Evolutionary conservation across 2,797 vertebrate genomes (phyloP).

Genomic region (Gila robusta): DNA sequence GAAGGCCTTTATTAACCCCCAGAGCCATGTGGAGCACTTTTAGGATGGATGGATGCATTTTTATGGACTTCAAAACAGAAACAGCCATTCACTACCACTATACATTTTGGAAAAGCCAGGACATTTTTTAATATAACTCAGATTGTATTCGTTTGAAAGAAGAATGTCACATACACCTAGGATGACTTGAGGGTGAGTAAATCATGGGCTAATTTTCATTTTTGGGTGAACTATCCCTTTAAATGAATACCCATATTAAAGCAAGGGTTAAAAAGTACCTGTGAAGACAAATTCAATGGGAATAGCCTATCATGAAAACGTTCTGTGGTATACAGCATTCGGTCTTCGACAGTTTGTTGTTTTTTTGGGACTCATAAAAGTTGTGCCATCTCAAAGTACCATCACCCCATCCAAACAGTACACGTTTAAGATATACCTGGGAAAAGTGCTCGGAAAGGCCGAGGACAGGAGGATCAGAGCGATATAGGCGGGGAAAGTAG

Average conservation of each 20-base stretch:
- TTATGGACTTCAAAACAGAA: no score
- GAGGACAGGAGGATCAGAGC: slow-evolving; percentile 19
- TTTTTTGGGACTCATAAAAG: slow-evolving; percentile 6
- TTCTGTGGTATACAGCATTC: neutral
- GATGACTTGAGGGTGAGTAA: no score
- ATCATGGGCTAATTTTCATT: no score
- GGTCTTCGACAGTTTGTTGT: slow-evolving; percentile 18
- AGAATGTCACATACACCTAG: no score
- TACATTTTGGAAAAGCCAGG: no score
- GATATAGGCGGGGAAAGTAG: slow-evolving; percentile 68
- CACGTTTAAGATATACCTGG: slow-evolving; percentile 28
- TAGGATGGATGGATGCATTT: no score
- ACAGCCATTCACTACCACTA: no score
- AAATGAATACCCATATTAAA: neutral
- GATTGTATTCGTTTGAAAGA: no score
- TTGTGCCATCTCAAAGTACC: neutral
- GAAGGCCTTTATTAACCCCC: no score
- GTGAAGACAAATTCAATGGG: neutral
- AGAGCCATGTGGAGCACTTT: no score
- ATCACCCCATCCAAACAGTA: slow-evolving; percentile 30
- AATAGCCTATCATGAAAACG: neutral
- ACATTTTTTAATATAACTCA: no score
- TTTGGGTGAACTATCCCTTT: neutral
- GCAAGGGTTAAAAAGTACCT: neutral
- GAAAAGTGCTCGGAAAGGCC: neutral